Evolutionary conservation across 2,888 invertebrate species (phyloP).

Genomic region (Xiphydria camelus): DNA sequence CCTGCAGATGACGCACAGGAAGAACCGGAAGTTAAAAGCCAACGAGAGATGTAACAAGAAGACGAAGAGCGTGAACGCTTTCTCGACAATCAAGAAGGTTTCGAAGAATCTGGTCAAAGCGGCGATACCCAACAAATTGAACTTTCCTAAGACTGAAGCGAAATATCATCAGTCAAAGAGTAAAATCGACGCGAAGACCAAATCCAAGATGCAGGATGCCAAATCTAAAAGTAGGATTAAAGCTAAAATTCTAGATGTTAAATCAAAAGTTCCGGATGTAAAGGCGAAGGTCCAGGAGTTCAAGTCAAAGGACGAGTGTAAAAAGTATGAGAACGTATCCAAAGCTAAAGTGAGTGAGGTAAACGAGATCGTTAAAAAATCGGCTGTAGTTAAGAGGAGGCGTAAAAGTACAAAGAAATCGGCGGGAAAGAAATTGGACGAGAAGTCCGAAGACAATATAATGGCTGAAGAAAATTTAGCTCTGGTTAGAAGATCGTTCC

Average conservation of each 20-base stretch:
- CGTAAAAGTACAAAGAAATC: conserved; percentile 58
- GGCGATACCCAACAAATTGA: conserved; percentile 34
- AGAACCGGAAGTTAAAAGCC: conserved; percentile 38
- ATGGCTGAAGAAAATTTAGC: conserved; percentile 50
- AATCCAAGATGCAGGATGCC: conserved; percentile 28
- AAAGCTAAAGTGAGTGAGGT: conserved; percentile 20
- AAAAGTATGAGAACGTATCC: neutral
- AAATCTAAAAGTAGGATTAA: conserved; percentile 32
- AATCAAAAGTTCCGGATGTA: conserved; percentile 24
- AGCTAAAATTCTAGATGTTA: conserved; percentile 25
- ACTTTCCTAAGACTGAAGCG: conserved; percentile 23
- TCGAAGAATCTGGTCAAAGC: conserved; percentile 55
- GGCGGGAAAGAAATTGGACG: conserved; percentile 53
- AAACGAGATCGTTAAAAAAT: conserved; percentile 24
- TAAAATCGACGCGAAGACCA: conserved; percentile 28
- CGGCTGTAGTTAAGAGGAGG: conserved; percentile 44
- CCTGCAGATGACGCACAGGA: conserved; percentile 48
- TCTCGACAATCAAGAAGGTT: conserved; percentile 48
- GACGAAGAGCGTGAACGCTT: conserved; percentile 22
- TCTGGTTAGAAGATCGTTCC: conserved; percentile 56
- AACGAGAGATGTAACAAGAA: conserved; percentile 44
- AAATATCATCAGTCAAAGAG: conserved; percentile 26
- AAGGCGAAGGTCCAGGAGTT: conserved; percentile 23
- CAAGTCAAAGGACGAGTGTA: conserved; percentile 16
- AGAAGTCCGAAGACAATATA: conserved; percentile 51